Conservation (phyloP, 2,113 vertebrate species). For the Boulengeromyrus knoepffleri region DNA sequence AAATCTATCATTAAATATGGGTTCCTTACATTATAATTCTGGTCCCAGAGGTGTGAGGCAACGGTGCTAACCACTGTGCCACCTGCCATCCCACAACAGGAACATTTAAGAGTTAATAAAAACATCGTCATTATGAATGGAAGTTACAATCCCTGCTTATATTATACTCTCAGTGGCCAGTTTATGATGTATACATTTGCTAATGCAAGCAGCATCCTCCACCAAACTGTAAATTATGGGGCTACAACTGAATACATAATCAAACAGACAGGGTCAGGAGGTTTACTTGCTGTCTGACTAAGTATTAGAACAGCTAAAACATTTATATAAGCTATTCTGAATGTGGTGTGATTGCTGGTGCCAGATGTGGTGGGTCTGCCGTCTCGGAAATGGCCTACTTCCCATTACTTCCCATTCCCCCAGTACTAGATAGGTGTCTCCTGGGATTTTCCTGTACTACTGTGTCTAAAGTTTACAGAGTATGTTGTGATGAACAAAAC, state of each 20-base stretch:
- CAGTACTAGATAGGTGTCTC: neutral
- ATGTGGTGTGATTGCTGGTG: neutral
- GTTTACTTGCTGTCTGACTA: neutral
- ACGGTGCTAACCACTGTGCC: neutral
- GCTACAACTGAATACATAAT: neutral
- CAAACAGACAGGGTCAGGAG: neutral
- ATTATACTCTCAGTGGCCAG: neutral
- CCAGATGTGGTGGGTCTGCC: neutral
- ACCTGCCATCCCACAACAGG: neutral
- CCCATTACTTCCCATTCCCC: no score
- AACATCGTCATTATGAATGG: neutral
- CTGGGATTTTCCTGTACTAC: neutral
- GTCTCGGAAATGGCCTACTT: neutral
- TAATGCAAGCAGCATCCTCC: neutral
- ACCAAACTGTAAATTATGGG: neutral
- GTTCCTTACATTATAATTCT: neutral
- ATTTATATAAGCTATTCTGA: neutral
- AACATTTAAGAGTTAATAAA: neutral
- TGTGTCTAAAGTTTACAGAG: neutral
- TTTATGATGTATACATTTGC: neutral
- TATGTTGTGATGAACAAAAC: neutral
- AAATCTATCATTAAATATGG: neutral
- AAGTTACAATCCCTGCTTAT: neutral
- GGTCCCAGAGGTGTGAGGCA: neutral
- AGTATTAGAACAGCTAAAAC: neutral